phyloP scores from a whole-genome alignment of 1,140 invertebrate genomes.

The Arctopsyche grandis region DNA sequence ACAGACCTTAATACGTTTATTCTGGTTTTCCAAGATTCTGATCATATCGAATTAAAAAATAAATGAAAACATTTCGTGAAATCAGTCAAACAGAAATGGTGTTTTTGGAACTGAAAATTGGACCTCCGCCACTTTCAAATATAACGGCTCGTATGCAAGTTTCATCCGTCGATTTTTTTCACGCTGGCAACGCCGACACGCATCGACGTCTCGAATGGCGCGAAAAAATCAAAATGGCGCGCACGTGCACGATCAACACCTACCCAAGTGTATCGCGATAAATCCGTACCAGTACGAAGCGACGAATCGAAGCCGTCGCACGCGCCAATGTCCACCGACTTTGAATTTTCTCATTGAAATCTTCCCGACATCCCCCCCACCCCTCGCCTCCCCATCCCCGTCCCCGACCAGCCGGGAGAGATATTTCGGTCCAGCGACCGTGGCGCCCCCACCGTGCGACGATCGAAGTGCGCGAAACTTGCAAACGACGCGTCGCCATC shows the following conservation, averaged over 20 bases:
- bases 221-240: background rate
- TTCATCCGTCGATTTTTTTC: background rate
- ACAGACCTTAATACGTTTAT: too few relatives aligned
- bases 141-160: too few relatives aligned
- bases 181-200: background rate
- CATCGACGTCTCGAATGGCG: background rate
- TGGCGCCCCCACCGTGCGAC: background rate
- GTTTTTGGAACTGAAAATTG: too few relatives aligned
- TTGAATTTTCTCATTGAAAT: background rate
- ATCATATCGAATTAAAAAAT: too few relatives aligned
- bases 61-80: too few relatives aligned
- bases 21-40: too few relatives aligned
- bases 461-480: background rate
- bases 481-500: background rate
- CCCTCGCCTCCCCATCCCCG: too few relatives aligned
- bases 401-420: background rate
- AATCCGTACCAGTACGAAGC: background rate
- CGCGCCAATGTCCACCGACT: conserved; percentile 9
- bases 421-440: background rate
- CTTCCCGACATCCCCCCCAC: background rate
- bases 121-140: too few relatives aligned
- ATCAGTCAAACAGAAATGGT: too few relatives aligned
- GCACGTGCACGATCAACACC: background rate
- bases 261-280: background rate
- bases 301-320: background rate